phyloP scores from a whole-genome alignment of 1,140 invertebrate species.

The Drosophila elegans region DNA sequence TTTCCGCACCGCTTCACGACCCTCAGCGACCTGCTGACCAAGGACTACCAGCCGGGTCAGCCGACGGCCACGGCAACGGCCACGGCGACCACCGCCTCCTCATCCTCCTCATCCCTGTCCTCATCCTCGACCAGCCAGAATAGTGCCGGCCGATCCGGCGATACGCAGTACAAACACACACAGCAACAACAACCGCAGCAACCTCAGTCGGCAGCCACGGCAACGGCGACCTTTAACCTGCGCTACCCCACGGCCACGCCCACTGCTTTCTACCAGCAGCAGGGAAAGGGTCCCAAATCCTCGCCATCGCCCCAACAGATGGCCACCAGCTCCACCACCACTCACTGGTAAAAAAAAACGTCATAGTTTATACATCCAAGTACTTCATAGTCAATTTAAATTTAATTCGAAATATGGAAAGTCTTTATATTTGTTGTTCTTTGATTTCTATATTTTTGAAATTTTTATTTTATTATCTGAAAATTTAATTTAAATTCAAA shows the following conservation, averaged over 20 bases:
- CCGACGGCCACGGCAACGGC: conserved; percentile 34
- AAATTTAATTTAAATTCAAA: no score
- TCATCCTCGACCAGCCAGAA: conserved; percentile 46
- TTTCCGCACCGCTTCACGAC: conserved; percentile 78
- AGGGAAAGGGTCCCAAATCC: conserved; percentile 53
- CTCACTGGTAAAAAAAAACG: neutral
- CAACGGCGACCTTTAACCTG: conserved; percentile 39
- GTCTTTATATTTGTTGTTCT: no score
- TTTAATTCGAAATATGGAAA: no score
- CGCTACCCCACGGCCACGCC: conserved; percentile 67
- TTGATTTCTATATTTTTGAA: no score
- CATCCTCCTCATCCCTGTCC: conserved; percentile 30
- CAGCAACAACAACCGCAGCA: conserved; percentile 68
- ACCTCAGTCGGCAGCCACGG: conserved; percentile 31
- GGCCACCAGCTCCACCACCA: conserved; percentile 68
- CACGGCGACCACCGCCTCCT: conserved; percentile 39
- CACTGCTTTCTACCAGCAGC: conserved; percentile 58
- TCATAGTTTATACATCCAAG: no score
- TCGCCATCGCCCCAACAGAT: conserved; percentile 76
- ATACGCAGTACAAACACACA: conserved; percentile 69
- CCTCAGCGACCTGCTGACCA: conserved; percentile 76
- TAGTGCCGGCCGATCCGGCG: conserved; percentile 51
- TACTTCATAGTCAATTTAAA: no score
- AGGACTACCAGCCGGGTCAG: conserved; percentile 64
- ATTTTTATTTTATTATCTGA: no score